Conservation (phyloP, 2,797 vertebrate species). For the Semotilus atromaculatus region DNA sequence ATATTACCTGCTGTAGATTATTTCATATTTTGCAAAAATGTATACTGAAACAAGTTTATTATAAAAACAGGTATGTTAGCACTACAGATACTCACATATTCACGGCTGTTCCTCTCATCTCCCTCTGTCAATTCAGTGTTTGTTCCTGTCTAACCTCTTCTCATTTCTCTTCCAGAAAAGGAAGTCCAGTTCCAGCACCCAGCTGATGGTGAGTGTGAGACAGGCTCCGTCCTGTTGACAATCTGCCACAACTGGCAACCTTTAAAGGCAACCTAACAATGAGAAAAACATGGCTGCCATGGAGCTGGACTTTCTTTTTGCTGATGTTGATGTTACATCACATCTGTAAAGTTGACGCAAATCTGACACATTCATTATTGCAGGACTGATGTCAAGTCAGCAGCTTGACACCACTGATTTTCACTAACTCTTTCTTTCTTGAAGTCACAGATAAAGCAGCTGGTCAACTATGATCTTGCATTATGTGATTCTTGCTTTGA, state of each 20-base stretch:
- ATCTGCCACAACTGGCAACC: slow-evolving; percentile 22
- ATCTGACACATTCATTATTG: slow-evolving; percentile 34
- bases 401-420: background rate
- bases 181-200: slow-evolving; percentile 93
- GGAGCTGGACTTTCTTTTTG: slow-evolving; percentile 70
- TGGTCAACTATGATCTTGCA: slow-evolving; percentile 12
- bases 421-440: slow-evolving; percentile 35
- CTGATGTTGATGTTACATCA: slow-evolving; percentile 49
- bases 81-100: background rate
- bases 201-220: slow-evolving; percentile 91
- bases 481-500: background rate
- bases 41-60: background rate
- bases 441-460: slow-evolving; percentile 19
- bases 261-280: slow-evolving; percentile 36
- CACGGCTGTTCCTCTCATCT: slow-evolving; percentile 19
- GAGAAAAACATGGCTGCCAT: slow-evolving; percentile 40
- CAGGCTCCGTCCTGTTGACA: slow-evolving; percentile 14
- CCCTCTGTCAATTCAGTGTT: slow-evolving; percentile 65
- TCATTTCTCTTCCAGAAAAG: slow-evolving; percentile 94
- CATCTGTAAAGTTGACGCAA: slow-evolving; percentile 54
- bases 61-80: background rate
- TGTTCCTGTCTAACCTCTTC: slow-evolving; percentile 88
- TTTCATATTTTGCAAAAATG: background rate
- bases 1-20: background rate
- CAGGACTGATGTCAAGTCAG: slow-evolving; percentile 2